Evolutionary conservation across 2,888 invertebrate species (phyloP).

Genomic region (Arge pagana): DNA sequence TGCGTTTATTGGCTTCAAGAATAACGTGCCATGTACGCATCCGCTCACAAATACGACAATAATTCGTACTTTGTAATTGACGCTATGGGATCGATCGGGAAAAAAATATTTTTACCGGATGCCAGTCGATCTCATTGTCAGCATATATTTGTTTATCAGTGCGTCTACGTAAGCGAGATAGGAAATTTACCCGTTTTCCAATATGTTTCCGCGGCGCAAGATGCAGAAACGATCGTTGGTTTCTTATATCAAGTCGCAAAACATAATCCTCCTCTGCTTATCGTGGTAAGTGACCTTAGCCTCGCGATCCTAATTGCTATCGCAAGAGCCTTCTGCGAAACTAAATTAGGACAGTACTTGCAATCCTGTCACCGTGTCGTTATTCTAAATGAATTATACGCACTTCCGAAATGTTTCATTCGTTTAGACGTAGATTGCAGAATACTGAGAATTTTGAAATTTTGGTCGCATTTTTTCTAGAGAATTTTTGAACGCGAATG

Average conservation of each 20-base stretch:
- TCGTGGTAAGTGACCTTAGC: constrained; percentile 29
- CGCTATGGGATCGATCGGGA: constrained; percentile 25
- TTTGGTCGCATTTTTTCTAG: no score
- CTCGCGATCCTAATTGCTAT: constrained; percentile 27
- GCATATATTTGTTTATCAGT: constrained; percentile 32
- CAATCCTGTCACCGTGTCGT: constrained; percentile 28
- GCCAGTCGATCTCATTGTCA: constrained; percentile 11
- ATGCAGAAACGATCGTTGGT: constrained; percentile 25
- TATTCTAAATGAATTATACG: constrained; percentile 26
- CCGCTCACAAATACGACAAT: constrained; percentile 20
- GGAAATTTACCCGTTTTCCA: constrained; percentile 31
- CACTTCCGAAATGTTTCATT: constrained; percentile 16
- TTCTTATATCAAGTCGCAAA: constrained; percentile 26
- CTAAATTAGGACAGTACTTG: constrained; percentile 25
- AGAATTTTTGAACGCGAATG: constrained; percentile 25
- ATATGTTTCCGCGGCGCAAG: constrained; percentile 29
- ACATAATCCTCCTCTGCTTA: constrained; percentile 20
- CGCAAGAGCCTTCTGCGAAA: constrained; percentile 21
- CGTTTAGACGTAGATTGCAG: constrained; percentile 20
- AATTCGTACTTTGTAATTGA: constrained; percentile 21
- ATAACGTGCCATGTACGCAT: constrained; percentile 17
- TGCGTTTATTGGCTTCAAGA: constrained; percentile 24
- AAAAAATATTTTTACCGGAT: constrained; percentile 7
- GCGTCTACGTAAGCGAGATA: constrained; percentile 19
- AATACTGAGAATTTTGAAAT: no score